Percentiles rank a stretch among this genome's conserved stretches.
Evolutionary conservation across 2,113 vertebrate species (phyloP).

Genomic region (Furnarius figulus): DNA sequence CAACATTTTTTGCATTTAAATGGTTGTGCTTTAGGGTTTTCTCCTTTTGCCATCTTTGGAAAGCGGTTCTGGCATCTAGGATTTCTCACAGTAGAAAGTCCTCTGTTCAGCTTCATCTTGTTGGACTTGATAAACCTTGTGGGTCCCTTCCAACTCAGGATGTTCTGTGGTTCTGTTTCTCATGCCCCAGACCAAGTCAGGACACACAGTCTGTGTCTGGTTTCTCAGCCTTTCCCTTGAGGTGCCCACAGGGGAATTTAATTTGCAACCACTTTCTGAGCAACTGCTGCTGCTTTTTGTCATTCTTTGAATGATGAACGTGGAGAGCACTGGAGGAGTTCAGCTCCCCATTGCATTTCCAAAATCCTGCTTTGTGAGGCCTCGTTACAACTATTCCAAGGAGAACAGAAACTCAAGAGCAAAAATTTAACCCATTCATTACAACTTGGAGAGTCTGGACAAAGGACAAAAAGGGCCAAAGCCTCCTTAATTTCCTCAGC

Average conservation of each 20-base stretch:
- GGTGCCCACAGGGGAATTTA: not conserved
- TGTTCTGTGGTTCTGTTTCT: not conserved
- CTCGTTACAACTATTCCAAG: not conserved
- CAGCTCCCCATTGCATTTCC: not conserved
- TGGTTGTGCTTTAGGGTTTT: not conserved
- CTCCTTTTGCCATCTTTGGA: not conserved
- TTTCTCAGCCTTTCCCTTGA: not conserved
- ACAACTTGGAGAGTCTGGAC: not conserved
- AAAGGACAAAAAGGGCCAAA: not conserved
- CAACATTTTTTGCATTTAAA: not conserved
- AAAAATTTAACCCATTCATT: not conserved
- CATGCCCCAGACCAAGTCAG: not conserved
- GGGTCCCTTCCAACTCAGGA: not conserved
- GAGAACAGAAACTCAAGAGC: not conserved
- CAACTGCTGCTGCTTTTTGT: not conserved
- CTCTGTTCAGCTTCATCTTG: not conserved
- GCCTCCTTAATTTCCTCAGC: not conserved
- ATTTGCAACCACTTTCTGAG: not conserved
- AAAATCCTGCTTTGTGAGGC: not conserved
- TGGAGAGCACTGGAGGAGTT: not conserved
- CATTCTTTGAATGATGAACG: not conserved
- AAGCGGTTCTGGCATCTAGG: not conserved
- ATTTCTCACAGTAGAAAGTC: not conserved
- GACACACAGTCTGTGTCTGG: not conserved
- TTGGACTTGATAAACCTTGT: not conserved